These are phyloP conservation scores for Halictus rubicundus DNA, from an alignment of 1,140 invertebrate species.

Conservation along the genomic window DNA sequence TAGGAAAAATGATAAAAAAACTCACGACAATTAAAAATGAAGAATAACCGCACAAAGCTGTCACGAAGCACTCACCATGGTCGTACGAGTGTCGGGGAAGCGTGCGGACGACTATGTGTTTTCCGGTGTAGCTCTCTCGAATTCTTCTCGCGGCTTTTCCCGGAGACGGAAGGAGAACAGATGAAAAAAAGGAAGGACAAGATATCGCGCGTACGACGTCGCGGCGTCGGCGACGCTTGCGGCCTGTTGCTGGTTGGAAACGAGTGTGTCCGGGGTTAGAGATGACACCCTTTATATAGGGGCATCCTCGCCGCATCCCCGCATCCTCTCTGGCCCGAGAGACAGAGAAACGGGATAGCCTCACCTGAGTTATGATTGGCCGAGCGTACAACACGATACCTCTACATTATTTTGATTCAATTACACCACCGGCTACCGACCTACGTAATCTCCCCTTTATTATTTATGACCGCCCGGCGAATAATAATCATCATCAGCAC, in stretches of 20 bases:
- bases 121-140: neutral
- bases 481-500: slow-evolving; percentile 63
- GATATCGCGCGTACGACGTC: slow-evolving; percentile 2
- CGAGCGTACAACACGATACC: slow-evolving; percentile 73
- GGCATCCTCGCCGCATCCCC: slow-evolving; percentile 64
- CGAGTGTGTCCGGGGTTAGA: slow-evolving; percentile 74
- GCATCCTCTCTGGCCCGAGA: slow-evolving; percentile 9
- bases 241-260: slow-evolving; percentile 55
- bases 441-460: slow-evolving; percentile 70
- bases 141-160: slow-evolving; percentile 2
- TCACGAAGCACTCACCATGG: slow-evolving; percentile 53
- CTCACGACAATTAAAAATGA: neutral
- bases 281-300: slow-evolving; percentile 78
- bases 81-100: neutral
- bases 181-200: slow-evolving; percentile 3
- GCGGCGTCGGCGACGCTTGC: slow-evolving; percentile 21
- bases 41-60: neutral
- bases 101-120: neutral
- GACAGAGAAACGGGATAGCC: slow-evolving; percentile 54
- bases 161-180: neutral
- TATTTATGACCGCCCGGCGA: slow-evolving; percentile 68
- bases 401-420: slow-evolving; percentile 77
- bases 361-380: slow-evolving; percentile 77
- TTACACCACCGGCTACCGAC: slow-evolving; percentile 69
- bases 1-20: neutral